These are phyloP conservation scores for Tragulus kanchil DNA, from an alignment of 2,113 vertebrate species.

Conservation along the genomic window DNA sequence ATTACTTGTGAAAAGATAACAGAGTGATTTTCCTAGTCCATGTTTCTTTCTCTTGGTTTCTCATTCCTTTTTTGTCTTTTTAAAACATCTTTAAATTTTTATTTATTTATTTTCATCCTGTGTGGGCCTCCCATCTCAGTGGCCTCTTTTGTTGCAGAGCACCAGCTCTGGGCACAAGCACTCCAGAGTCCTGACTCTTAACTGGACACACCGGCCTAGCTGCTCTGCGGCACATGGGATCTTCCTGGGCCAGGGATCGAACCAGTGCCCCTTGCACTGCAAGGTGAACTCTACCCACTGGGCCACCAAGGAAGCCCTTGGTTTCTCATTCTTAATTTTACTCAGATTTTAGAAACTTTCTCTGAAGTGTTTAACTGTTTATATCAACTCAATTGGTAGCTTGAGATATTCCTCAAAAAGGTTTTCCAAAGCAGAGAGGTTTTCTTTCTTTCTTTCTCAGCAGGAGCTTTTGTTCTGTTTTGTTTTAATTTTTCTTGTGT, in stretches of 20 bases:
- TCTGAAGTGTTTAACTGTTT: slow-evolving; percentile 4
- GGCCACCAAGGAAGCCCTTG: background rate
- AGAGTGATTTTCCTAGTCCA: background rate
- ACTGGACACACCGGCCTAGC: too few relatives aligned
- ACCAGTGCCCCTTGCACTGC: too few relatives aligned
- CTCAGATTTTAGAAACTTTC: background rate
- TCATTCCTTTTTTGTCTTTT: background rate
- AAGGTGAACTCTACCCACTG: too few relatives aligned
- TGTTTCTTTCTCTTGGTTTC: background rate
- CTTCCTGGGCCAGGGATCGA: too few relatives aligned
- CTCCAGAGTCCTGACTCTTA: too few relatives aligned
- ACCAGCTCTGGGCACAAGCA: too few relatives aligned
- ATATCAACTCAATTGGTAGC: background rate
- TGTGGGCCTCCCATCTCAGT: too few relatives aligned
- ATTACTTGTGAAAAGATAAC: background rate
- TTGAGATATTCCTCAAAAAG: slow-evolving; percentile 9
- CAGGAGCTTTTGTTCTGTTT: background rate
- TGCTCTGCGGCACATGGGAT: too few relatives aligned
- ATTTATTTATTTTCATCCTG: too few relatives aligned
- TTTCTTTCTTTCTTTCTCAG: background rate
- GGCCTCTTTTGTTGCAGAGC: too few relatives aligned
- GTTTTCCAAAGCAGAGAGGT: background rate
- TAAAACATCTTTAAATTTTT: too few relatives aligned
- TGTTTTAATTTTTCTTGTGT: background rate
- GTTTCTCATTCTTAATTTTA: background rate